Conservation (phyloP, 2,113 vertebrate species). For the Chionomys nivalis region DNA sequence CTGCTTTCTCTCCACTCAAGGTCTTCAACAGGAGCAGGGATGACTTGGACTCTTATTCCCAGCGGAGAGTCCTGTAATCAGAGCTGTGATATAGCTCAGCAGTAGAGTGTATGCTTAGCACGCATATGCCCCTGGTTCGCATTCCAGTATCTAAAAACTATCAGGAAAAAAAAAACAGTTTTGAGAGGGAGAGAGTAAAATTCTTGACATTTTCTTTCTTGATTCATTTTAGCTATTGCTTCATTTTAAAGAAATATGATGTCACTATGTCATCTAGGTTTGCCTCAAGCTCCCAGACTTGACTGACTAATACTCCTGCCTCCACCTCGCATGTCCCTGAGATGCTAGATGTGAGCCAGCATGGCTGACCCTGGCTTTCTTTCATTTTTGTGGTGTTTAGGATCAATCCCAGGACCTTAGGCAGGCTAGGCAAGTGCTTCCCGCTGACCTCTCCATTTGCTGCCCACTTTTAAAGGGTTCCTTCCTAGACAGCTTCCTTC, state of each 20-base stretch:
- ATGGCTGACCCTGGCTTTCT: background rate
- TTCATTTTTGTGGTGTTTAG: background rate
- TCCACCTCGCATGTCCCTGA: background rate
- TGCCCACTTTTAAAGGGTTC: background rate
- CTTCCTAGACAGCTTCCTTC: conserved; percentile 2
- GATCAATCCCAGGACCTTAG: background rate
- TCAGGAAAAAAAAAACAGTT: background rate
- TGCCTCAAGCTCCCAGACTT: background rate
- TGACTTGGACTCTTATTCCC: background rate
- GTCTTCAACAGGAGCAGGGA: background rate
- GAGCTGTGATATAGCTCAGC: background rate
- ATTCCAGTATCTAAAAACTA: background rate
- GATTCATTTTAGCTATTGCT: background rate
- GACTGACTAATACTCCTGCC: background rate
- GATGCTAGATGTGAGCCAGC: background rate
- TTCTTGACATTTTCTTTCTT: background rate
- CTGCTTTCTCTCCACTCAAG: background rate
- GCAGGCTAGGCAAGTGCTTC: background rate
- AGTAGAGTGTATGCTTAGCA: background rate
- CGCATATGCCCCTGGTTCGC: background rate
- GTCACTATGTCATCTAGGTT: background rate
- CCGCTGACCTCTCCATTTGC: background rate
- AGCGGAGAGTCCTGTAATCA: background rate
- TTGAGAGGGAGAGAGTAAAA: background rate
- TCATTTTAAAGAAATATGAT: background rate